Conservation (phyloP, 2,888 invertebrate genomes). For the Archaeoteleia sp. region DNA sequence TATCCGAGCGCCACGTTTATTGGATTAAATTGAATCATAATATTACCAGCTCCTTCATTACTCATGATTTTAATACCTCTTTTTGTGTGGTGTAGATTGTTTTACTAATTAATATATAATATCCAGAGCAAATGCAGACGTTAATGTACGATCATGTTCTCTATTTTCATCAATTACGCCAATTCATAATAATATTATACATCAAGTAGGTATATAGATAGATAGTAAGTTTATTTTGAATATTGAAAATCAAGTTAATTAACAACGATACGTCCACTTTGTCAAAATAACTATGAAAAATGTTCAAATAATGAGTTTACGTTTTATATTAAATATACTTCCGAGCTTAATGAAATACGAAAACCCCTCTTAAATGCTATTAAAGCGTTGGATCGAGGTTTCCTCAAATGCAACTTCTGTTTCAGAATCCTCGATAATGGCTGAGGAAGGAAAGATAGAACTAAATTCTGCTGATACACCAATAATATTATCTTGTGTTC, state of each 20-base stretch:
- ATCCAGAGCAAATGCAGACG: not conserved
- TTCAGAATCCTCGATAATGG: conserved; percentile 59
- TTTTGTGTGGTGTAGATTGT: conserved; percentile 33
- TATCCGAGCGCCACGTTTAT: conserved; percentile 55
- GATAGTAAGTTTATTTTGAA: too few species aligned
- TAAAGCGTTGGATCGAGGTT: conserved; percentile 35
- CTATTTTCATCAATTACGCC: conserved; percentile 15
- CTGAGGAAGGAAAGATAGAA: conserved; percentile 46
- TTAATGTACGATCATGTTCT: conserved; percentile 13
- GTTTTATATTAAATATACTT: conserved; percentile 12
- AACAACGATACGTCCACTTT: too few species aligned
- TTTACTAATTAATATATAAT: conserved; percentile 16
- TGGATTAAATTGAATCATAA: conserved; percentile 58
- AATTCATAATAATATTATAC: too few species aligned
- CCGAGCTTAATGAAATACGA: conserved; percentile 19
- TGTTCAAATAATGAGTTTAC: conserved; percentile 7
- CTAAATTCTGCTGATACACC: conserved; percentile 27
- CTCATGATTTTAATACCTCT: conserved; percentile 55
- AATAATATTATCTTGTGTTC: conserved; percentile 57
- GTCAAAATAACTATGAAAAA: too few species aligned
- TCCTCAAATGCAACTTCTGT: conserved; percentile 31
- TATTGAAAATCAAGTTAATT: too few species aligned
- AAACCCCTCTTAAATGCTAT: conserved; percentile 29
- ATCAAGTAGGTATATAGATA: too few species aligned
- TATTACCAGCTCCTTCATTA: conserved; percentile 54